Evolutionary conservation across 2,797 vertebrate genomes (phyloP).

Genomic region (Ptychadena robeensis): DNA sequence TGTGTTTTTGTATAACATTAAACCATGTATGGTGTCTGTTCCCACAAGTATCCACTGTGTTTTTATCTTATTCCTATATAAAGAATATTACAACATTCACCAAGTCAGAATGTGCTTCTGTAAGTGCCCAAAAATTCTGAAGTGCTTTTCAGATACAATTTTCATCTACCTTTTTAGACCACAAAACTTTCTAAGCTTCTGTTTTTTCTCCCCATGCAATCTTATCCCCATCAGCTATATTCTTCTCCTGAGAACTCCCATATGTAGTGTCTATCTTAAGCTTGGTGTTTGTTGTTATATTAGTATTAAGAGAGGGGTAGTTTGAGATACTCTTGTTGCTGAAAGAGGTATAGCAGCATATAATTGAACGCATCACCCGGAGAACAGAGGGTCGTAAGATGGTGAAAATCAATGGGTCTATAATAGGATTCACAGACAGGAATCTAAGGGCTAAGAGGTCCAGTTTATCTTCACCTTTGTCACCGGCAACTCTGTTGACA

Average conservation of each 20-base stretch:
- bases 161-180: not conserved
- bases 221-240: conserved; percentile 57
- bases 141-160: not conserved
- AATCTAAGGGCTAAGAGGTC: conserved; percentile 86
- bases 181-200: conserved; percentile 16
- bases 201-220: conserved; percentile 54
- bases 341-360: conserved; percentile 71
- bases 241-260: not conserved
- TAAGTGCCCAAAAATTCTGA: not conserved
- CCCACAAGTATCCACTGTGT: not conserved
- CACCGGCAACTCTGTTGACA: conserved; percentile 69
- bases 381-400: conserved; percentile 86
- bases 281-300: not conserved
- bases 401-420: conserved; percentile 92
- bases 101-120: not conserved
- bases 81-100: not conserved
- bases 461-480: conserved; percentile 35
- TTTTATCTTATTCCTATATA: not conserved
- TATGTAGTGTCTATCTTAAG: conserved; percentile 54
- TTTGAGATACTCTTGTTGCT: conserved; percentile 7
- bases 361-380: conserved; percentile 76
- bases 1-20: too few species aligned
- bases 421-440: conserved; percentile 88
- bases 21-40: not conserved
- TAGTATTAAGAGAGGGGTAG: not conserved